A percentile compares a stretch with the other conserved stretches of the same genome.
Conservation (phyloP, 2,888 invertebrate species). For the Miltochrista miniata region DNA sequence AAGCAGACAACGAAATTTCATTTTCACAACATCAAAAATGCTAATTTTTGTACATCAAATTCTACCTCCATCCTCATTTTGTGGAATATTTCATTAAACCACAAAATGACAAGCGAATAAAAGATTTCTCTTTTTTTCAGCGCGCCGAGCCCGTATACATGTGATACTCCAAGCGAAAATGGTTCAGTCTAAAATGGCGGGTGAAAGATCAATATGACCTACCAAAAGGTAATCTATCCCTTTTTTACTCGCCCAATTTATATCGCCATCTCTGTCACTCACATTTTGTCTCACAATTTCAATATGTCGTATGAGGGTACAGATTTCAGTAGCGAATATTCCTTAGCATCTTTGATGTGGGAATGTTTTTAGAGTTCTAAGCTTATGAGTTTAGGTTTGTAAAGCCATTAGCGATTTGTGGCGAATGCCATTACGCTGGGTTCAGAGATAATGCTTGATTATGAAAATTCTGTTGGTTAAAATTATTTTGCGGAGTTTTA, state of each 20-base stretch:
- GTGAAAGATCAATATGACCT: conserved; percentile 83
- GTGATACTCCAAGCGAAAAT: conserved; percentile 79
- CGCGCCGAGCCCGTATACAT: conserved; percentile 60
- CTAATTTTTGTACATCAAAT: conserved; percentile 68
- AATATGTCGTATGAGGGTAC: conserved; percentile 73
- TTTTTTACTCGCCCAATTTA: conserved; percentile 43
- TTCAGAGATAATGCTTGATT: no score
- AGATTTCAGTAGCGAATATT: conserved; percentile 70
- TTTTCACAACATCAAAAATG: conserved; percentile 69
- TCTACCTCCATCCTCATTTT: conserved; percentile 57
- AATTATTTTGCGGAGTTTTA: conserved; percentile 56
- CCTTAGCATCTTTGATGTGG: conserved; percentile 44
- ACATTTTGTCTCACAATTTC: conserved; percentile 63
- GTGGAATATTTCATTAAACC: conserved; percentile 76
- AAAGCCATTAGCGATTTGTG: conserved; percentile 67
- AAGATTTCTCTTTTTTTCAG: conserved; percentile 65
- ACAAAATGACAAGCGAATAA: conserved; percentile 75
- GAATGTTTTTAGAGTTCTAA: conserved; percentile 54
- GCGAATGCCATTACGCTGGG: conserved; percentile 62
- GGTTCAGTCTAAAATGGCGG: conserved; percentile 80
- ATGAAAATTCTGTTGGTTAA: conserved; percentile 60
- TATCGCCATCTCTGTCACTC: conserved; percentile 54
- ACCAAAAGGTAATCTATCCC: conserved; percentile 71
- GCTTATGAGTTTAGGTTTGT: conserved; percentile 55
- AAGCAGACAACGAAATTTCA: conserved; percentile 42